phyloP scores from a whole-genome alignment of 2,797 vertebrate genomes.

The Dryobates pubescens region DNA sequence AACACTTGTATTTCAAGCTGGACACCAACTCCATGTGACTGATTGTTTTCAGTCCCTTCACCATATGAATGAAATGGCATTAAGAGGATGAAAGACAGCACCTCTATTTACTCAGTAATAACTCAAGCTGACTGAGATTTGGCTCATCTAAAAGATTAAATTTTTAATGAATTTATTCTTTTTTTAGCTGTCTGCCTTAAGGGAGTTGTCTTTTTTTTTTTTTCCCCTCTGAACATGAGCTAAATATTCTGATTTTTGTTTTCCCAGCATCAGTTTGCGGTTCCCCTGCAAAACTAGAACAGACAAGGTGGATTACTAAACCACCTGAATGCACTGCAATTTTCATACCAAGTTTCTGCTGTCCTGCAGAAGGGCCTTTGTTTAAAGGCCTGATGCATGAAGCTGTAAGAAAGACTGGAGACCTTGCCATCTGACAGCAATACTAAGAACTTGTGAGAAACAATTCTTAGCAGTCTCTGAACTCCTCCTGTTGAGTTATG shows the following conservation, averaged over 20 bases:
- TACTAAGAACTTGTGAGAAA: not conserved
- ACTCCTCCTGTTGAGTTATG: not conserved
- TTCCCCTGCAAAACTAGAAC: not conserved
- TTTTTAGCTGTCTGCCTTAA: not conserved
- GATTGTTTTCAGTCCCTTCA: not conserved
- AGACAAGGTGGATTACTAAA: not conserved
- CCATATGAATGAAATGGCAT: not conserved
- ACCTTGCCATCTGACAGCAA: not conserved
- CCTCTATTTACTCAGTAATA: not conserved
- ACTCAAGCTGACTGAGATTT: not conserved
- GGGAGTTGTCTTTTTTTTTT: not conserved
- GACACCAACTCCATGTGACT: not conserved
- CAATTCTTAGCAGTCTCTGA: not conserved
- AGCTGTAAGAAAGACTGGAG: not conserved
- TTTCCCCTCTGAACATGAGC: not conserved
- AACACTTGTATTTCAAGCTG: not conserved
- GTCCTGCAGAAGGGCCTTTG: not conserved
- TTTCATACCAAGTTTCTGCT: not conserved
- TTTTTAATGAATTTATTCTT: not conserved
- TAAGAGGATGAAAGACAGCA: not conserved
- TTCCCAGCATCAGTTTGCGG: not conserved
- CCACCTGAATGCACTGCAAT: not conserved
- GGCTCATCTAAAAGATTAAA: not conserved
- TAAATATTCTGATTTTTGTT: not conserved
- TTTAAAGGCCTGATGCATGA: not conserved